Evolutionary conservation across 2,113 vertebrate species (phyloP), one percentile per base, ranked within the genome.

Genomic region (Nothoprocta pentlandii): DNA sequence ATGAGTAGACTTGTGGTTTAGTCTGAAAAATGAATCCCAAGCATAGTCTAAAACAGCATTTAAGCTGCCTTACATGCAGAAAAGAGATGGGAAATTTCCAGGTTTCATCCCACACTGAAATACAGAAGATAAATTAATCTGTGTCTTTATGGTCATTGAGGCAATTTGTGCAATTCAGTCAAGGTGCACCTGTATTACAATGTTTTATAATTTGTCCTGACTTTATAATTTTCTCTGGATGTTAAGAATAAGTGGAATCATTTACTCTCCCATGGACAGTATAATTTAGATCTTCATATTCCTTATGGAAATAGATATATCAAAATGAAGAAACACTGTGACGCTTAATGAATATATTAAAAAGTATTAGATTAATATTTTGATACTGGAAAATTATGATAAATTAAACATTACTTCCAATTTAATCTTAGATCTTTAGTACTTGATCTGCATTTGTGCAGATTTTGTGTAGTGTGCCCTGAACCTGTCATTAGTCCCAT

Each of bases 401-500:
- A 49, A 19, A 25, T 64, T 58, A 62, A n/a, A 49, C 22, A 32
- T 87, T 61, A 2, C 76, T 85, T 82, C 15, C 10, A 49, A 1
- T 82, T 63, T 70, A 73, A 47, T 69, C 30, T 20, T 9, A 34
- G 12, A n/a, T 12, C 2, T 67, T n/a, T 32, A 19, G 6, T 39
- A 89, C 39, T n/a, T 59, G 8, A 39, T 62, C 21, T 89, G 28
- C 26, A 41, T 49, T 71, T 71, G n/a, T 51, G 21, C 3, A 80
- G 36, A 39, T 39, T 39, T 39, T 39, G 36, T 39, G 36, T 39
- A 39, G 36, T 39, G 36, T 39, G 36, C 7, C 36, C 36, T 14
- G 42, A 14, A 42, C 42, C 10, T 42, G 13, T 15, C 42, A 44
- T 12, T 9, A 6, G 1, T 53, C 26, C 9, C 5, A 0, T 6